These are phyloP conservation scores for Corythaeola cristata DNA, from an alignment of 2,113 vertebrate genomes.

Conservation along the genomic window DNA sequence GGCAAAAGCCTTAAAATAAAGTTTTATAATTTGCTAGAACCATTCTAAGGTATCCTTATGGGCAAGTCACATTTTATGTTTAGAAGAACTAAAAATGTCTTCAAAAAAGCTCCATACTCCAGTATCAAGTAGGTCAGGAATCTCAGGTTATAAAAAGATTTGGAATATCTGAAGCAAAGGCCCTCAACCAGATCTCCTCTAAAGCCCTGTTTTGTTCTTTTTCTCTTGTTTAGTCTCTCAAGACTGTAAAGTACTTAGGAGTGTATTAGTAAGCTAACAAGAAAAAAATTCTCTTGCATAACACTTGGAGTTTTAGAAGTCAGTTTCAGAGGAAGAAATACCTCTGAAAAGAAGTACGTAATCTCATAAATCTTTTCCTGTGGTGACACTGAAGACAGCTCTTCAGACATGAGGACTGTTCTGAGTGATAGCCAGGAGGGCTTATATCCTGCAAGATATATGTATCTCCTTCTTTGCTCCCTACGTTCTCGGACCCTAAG, in stretches of 20 bases:
- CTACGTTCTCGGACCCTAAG: not conserved
- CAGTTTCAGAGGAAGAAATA: not conserved
- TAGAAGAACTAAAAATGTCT: not conserved
- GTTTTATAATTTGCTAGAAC: not conserved
- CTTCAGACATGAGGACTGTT: not conserved
- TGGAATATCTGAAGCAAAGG: slow-evolving; percentile 15
- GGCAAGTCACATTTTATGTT: not conserved
- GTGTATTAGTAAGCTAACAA: not conserved
- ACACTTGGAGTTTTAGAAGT: not conserved
- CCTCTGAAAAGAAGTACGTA: not conserved
- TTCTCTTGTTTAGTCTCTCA: not conserved
- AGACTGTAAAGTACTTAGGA: not conserved
- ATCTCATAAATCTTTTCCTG: not conserved
- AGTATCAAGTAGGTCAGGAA: slow-evolving; percentile 4
- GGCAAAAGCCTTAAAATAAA: not conserved
- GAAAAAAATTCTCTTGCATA: not conserved
- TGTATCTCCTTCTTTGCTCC: not conserved
- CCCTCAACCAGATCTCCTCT: not conserved
- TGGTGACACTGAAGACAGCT: not conserved
- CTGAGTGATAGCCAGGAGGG: not conserved
- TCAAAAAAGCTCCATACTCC: not conserved
- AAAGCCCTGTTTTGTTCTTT: slow-evolving; percentile 1
- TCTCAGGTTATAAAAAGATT: not conserved
- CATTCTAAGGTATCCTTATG: not conserved
- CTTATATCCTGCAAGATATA: not conserved